Conservation (phyloP, 2,113 vertebrate genomes). For the Elephas maximus region DNA sequence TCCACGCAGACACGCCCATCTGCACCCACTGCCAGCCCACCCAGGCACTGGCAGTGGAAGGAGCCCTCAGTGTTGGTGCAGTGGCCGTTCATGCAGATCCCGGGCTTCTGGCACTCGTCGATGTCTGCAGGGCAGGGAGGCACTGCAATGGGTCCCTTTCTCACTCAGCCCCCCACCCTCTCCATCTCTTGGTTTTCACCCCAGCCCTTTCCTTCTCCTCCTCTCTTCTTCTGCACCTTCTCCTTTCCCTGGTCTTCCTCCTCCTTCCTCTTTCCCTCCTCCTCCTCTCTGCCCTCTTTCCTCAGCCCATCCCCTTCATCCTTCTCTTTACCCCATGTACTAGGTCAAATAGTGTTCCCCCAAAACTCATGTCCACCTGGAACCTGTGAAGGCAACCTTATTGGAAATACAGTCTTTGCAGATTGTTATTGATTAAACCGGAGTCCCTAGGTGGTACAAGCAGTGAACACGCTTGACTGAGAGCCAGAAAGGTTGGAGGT, state of each 20-base stretch:
- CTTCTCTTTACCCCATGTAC: not conserved
- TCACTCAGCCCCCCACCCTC: fast-evolving
- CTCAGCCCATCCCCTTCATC: not conserved
- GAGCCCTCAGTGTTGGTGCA: slow-evolving; percentile 96
- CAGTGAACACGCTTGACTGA: not conserved
- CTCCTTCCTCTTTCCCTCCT: too few relatives aligned
- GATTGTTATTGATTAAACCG: not conserved
- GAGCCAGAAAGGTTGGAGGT: not conserved
- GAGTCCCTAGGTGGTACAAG: not conserved
- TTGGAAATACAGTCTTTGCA: not conserved
- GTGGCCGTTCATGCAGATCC: slow-evolving; percentile 96
- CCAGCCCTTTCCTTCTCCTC: not conserved
- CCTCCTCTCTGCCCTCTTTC: too few relatives aligned
- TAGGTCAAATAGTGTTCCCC: not conserved
- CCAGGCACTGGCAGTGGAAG: slow-evolving; percentile 95
- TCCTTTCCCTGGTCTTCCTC: too few relatives aligned
- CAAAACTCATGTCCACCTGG: not conserved
- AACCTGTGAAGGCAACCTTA: not conserved
- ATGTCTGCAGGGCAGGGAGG: slow-evolving; percentile 88
- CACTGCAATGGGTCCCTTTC: fast-evolving
- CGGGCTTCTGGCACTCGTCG: slow-evolving; percentile 94
- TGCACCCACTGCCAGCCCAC: slow-evolving; percentile 92
- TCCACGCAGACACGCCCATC: slow-evolving; percentile 94
- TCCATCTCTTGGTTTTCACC: not conserved
- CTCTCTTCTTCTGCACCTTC: not conserved